A percentile compares a stretch with the other conserved stretches of the same genome.
phyloP scores from a whole-genome alignment of 2,113 vertebrate genomes.

The Brachyhypopomus occidentalis region DNA sequence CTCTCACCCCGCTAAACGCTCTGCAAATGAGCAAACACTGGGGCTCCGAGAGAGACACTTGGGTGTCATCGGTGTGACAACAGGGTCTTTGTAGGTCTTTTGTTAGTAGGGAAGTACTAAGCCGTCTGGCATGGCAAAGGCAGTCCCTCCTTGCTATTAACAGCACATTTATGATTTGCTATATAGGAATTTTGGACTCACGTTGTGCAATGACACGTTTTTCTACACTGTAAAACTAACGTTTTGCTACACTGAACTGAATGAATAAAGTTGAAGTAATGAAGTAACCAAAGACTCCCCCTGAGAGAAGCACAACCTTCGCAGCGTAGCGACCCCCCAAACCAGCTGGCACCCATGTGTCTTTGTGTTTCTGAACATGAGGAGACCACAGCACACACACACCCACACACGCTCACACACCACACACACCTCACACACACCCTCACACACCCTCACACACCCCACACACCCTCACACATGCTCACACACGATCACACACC shows the following conservation, averaged over 20 bases:
- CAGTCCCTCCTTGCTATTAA: no score
- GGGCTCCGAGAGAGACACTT: background rate
- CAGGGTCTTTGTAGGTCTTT: no score
- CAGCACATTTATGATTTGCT: no score
- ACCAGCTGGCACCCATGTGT: background rate
- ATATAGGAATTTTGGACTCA: no score
- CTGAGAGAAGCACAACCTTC: background rate
- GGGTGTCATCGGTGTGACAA: no score
- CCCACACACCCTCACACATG: no score
- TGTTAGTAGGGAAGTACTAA: no score
- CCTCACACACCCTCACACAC: no score
- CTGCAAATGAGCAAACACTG: background rate
- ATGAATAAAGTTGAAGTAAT: background rate
- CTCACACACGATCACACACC: no score
- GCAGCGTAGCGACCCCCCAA: background rate
- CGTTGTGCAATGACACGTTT: background rate
- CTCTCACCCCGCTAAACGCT: background rate
- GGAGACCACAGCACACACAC: background rate
- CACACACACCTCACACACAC: no score
- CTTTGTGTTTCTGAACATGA: background rate
- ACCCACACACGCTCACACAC: no score
- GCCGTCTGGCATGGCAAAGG: no score
- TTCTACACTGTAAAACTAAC: background rate
- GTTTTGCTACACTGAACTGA: background rate
- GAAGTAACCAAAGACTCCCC: background rate